phyloP scores from a whole-genome alignment of 2,113 vertebrate genomes.

The Eclectus roratus region DNA sequence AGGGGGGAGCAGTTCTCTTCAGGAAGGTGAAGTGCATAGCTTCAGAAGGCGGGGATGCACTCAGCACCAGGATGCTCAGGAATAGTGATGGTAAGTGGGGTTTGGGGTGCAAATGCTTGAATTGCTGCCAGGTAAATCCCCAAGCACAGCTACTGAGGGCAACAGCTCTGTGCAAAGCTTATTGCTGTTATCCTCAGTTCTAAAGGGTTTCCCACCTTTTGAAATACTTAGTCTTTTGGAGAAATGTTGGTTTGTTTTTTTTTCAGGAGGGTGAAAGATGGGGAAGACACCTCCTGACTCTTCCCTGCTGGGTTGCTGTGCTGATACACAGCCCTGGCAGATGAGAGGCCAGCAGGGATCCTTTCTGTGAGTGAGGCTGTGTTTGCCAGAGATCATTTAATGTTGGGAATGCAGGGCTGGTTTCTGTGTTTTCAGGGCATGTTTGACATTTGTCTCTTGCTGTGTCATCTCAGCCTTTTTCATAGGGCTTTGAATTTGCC shows the following conservation, averaged over 20 bases:
- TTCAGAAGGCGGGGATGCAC: not conserved
- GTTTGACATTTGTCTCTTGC: slow-evolving; percentile 39
- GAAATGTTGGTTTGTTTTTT: not conserved
- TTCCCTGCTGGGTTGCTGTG: slow-evolving; percentile 34
- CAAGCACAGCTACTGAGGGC: not conserved
- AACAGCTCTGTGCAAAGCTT: not conserved
- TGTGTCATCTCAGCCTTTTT: not conserved
- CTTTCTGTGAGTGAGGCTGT: not conserved
- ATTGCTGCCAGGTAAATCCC: not conserved
- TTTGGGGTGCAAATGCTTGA: not conserved
- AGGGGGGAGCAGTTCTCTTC: not conserved
- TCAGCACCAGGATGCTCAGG: not conserved
- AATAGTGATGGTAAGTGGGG: not conserved
- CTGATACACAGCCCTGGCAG: slow-evolving; percentile 38
- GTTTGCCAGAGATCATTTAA: slow-evolving; percentile 35
- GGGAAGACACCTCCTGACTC: slow-evolving; percentile 3
- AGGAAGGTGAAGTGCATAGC: not conserved
- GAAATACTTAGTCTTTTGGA: not conserved
- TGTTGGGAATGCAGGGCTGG: not conserved
- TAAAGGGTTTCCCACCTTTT: not conserved
- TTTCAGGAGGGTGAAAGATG: not conserved
- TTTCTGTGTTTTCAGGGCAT: slow-evolving; percentile 6
- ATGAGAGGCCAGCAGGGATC: slow-evolving; percentile 66
- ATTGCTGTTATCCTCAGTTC: not conserved
- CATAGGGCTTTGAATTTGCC: not conserved